Percentiles rank a stretch among this genome's conserved stretches.
Conservation (phyloP, 2,888 invertebrate species). For the Papilio elwesi region DNA sequence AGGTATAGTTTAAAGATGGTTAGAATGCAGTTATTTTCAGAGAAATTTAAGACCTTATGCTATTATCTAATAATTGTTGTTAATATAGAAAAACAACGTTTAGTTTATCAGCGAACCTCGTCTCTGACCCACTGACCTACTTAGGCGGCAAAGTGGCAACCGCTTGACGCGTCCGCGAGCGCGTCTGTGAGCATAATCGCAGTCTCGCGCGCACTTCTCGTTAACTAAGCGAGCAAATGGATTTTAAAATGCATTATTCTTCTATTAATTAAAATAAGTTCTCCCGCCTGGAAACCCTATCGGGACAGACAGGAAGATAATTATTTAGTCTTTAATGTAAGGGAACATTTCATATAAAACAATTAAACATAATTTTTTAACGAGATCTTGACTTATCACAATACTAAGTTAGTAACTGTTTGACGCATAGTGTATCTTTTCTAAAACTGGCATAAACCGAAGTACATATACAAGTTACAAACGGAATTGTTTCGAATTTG, state of each 20-base stretch:
- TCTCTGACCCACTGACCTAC: slow-evolving; percentile 87
- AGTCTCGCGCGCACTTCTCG: slow-evolving; percentile 12
- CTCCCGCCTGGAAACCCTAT: background rate
- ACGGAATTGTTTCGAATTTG: too few species aligned
- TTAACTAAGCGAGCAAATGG: slow-evolving; percentile 7
- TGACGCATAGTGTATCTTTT: too few species aligned
- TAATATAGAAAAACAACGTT: slow-evolving; percentile 51
- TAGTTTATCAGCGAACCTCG: slow-evolving; percentile 69
- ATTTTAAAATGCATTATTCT: slow-evolving; percentile 23
- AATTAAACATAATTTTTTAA: too few species aligned
- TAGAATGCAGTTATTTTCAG: background rate
- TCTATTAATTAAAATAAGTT: background rate
- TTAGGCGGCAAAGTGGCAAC: slow-evolving; percentile 79
- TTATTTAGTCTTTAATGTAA: too few species aligned
- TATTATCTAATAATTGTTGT: slow-evolving; percentile 16
- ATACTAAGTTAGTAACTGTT: too few species aligned
- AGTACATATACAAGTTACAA: too few species aligned
- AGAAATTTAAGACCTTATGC: slow-evolving; percentile 43
- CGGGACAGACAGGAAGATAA: too few species aligned
- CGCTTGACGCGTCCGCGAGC: slow-evolving; percentile 64
- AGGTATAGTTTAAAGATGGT: background rate
- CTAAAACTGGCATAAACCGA: too few species aligned
- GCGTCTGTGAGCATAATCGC: slow-evolving; percentile 47
- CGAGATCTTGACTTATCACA: too few species aligned
- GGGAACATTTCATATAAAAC: too few species aligned